phyloP scores from a whole-genome alignment of 2,113 vertebrate species.

The Cyprinodon tularosa region DNA sequence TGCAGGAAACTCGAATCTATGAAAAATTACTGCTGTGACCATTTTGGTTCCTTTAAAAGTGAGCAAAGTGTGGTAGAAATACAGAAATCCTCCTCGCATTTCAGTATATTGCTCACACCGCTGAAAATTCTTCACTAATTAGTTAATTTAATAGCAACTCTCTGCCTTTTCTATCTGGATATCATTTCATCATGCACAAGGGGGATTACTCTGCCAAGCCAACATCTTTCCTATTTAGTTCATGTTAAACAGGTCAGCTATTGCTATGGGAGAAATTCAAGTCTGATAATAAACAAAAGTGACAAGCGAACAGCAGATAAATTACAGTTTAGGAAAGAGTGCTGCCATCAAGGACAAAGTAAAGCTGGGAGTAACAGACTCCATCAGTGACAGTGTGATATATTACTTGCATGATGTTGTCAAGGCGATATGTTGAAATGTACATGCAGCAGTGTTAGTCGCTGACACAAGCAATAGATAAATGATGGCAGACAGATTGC shows the following conservation, averaged over 20 bases:
- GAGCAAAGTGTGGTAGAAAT: background rate
- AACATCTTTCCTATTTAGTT: slow-evolving; percentile 63
- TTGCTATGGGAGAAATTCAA: slow-evolving; percentile 39
- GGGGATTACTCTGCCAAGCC: slow-evolving; percentile 42
- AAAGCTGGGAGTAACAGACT: slow-evolving; percentile 39
- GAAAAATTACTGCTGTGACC: no score
- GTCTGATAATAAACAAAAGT: slow-evolving; percentile 51
- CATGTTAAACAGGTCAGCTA: slow-evolving; percentile 57
- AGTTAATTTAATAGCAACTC: slow-evolving; percentile 49
- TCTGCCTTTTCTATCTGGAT: slow-evolving; percentile 26
- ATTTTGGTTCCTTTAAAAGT: no score
- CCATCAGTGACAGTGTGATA: slow-evolving; percentile 38
- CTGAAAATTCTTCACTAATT: slow-evolving; percentile 24
- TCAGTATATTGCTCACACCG: slow-evolving; percentile 1
- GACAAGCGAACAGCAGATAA: slow-evolving; percentile 66
- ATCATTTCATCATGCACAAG: slow-evolving; percentile 41
- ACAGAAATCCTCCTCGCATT: background rate
- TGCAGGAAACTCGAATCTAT: no score
- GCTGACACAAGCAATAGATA: slow-evolving; percentile 10
- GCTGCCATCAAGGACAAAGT: slow-evolving; percentile 61
- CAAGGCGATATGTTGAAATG: slow-evolving; percentile 48
- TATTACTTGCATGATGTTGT: slow-evolving; percentile 45
- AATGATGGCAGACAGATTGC: slow-evolving; percentile 35
- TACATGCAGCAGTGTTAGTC: slow-evolving; percentile 38
- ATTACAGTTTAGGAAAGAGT: slow-evolving; percentile 58